A percentile compares a stretch with the other conserved stretches of the same genome.
Conservation (phyloP, 2,113 vertebrate species). For the Vimba vimba region DNA sequence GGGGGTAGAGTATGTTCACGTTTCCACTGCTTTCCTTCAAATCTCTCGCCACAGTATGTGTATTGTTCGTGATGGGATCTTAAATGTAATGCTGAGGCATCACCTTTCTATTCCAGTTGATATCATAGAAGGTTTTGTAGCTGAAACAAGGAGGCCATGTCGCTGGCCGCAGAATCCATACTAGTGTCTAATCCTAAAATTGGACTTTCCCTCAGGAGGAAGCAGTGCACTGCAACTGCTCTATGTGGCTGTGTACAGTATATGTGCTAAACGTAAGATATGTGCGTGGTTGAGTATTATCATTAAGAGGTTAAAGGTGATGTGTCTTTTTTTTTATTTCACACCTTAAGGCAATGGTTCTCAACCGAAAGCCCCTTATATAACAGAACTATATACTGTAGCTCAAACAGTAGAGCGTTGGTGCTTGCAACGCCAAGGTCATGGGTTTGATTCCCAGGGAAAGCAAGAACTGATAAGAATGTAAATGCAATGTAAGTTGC, state of each 20-base stretch:
- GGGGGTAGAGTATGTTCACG: neutral
- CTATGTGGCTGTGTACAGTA: neutral
- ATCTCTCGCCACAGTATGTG: conserved; percentile 28
- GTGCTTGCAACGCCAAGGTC: too few relatives aligned
- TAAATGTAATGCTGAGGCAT: conserved; percentile 6
- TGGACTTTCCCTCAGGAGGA: conserved; percentile 24
- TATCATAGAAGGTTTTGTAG: neutral
- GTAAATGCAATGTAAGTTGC: too few relatives aligned
- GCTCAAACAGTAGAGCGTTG: too few relatives aligned
- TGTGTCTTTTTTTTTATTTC: neutral
- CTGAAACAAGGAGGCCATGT: neutral
- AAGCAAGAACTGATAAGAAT: too few relatives aligned
- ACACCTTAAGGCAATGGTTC: neutral
- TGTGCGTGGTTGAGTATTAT: neutral
- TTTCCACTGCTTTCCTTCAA: conserved; percentile 9
- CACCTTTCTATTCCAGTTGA: conserved; percentile 7
- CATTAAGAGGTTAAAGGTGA: neutral
- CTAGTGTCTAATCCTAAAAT: conserved; percentile 24
- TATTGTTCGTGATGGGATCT: conserved; percentile 18
- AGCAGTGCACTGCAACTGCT: neutral
- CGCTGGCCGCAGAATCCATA: neutral
- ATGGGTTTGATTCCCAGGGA: too few relatives aligned
- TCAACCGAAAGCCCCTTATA: neutral
- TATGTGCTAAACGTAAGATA: conserved; percentile 21
- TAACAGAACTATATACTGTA: neutral